A percentile compares a stretch with the other conserved stretches of the same genome.
Evolutionary conservation across 2,888 invertebrate genomes (phyloP).

Genomic region (Germaria angustata): DNA sequence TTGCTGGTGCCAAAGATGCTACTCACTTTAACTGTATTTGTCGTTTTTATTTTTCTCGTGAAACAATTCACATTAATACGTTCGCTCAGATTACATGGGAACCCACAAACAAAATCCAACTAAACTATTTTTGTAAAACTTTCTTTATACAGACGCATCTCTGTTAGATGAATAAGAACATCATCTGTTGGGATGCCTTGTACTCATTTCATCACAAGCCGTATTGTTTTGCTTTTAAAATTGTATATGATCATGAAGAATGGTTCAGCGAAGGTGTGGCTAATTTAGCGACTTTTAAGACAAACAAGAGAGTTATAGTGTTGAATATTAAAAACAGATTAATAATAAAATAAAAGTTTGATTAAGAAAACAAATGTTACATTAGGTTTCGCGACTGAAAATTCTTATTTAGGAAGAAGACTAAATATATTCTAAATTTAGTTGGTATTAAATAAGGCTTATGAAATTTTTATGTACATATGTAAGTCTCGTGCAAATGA

Average conservation of each 20-base stretch:
- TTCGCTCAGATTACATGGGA: constrained; percentile 45
- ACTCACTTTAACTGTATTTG: constrained; percentile 25
- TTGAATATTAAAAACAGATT: too few species aligned
- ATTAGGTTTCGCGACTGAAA: too few species aligned
- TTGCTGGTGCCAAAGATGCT: constrained; percentile 13
- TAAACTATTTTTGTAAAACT: constrained; percentile 29
- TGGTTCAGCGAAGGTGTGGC: constrained; percentile 16
- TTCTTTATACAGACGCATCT: constrained; percentile 42
- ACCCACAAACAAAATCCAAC: constrained; percentile 15
- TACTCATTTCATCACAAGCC: constrained; percentile 27
- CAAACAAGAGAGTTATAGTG: not conserved
- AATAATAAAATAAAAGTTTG: too few species aligned
- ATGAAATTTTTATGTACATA: too few species aligned
- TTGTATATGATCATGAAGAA: not conserved
- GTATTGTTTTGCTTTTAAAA: constrained; percentile 2
- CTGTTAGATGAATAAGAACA: not conserved
- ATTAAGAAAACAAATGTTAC: not conserved
- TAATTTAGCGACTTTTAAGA: constrained; percentile 2
- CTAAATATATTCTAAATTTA: too few species aligned
- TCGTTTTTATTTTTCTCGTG: constrained; percentile 1
- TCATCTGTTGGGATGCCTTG: too few species aligned
- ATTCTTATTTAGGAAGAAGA: too few species aligned
- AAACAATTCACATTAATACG: constrained; percentile 7
- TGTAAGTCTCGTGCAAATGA: too few species aligned
- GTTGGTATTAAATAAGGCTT: too few species aligned